Conservation (phyloP, 92 coral and sea anemone genomes). For the Porites divaricata region DNA sequence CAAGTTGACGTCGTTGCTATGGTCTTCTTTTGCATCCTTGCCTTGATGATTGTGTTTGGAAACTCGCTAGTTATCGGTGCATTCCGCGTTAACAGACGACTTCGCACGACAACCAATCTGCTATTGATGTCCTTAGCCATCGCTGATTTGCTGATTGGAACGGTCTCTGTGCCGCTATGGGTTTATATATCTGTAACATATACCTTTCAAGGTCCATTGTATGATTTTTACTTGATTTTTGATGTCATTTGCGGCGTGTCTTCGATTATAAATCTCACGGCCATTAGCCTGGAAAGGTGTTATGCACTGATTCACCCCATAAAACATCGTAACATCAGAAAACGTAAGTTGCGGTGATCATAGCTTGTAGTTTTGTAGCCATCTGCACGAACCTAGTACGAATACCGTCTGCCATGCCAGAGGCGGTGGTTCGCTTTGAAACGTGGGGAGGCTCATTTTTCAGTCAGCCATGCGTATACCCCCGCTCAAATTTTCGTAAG, state of each 20-base stretch:
- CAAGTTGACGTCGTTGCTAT: slow-evolving; percentile 49
- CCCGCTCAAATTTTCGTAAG: too few relatives aligned
- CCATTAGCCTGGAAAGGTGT: slow-evolving; percentile 83
- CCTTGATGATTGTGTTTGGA: slow-evolving; percentile 67
- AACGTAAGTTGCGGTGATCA: too few relatives aligned
- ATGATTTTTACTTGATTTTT: slow-evolving; percentile 49
- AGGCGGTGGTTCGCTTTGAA: too few relatives aligned
- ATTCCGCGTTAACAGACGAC: slow-evolving; percentile 77
- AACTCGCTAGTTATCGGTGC: slow-evolving; percentile 82
- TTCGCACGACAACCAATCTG: slow-evolving; percentile 81
- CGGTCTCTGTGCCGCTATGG: slow-evolving; percentile 67
- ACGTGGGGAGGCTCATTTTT: too few relatives aligned
- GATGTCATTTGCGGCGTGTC: slow-evolving; percentile 81
- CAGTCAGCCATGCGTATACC: too few relatives aligned
- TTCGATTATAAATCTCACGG: slow-evolving; percentile 80
- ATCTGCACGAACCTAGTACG: too few relatives aligned
- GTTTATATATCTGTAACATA: slow-evolving; percentile 37
- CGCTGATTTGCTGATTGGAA: slow-evolving; percentile 78
- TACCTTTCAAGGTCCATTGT: neutral
- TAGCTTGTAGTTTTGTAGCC: too few relatives aligned
- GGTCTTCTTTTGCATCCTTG: slow-evolving; percentile 58
- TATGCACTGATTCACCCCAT: slow-evolving; percentile 82
- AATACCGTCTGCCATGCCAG: too few relatives aligned
- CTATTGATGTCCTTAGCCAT: slow-evolving; percentile 79
- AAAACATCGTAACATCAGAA: slow-evolving; percentile 76